Base-by-base conservation (phyloP, 1,140 invertebrate species). In the Mylabris phalerata region DNA sequence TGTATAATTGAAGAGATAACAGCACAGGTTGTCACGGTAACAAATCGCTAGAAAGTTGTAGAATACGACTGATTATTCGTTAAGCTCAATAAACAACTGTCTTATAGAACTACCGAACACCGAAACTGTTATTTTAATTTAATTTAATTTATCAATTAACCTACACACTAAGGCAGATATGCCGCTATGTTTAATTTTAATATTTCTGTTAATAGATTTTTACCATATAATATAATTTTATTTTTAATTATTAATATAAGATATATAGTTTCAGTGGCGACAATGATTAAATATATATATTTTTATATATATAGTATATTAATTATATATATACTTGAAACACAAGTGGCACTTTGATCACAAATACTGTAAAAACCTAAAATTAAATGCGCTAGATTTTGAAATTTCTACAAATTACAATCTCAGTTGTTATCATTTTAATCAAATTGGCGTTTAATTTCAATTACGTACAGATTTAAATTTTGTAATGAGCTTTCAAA, bases 281-380 rank as follows among this genome's bases (percentile, higher is more conserved):
- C 50, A 65, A 68, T 71, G 65, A 71, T 71, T 71, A 69, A 67
- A 64, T 69, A 67, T 42, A n/a, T 32, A 32, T 32, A 32, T 32
- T 32, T 32, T 32, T 32, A 5, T 32, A 32, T 32, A 32, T 32
- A 32, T 32, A 32, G 4, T 7, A 32, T 32, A 32, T 32, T 9
- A n/a, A 7, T 9, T 42, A 7, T 9, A 42, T n/a, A 42, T 68
- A 71, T 71, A 72, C 70, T 72, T 72, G 70, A 70, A 72, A 72
- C 70, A 69, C 70, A 72, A 71, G 70, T 72, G 70, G 70, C 70
- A 72, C 70, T 72, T 72, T 66, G 64, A 72, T 72, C 70, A 72
- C 70, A 72, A 72, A 72, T 72, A 72, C 70, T 70, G 68, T 72
- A 67, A n/a, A 42, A 71, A 71, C 67, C 68, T 70, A 71, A 71